A percentile compares a stretch with the other conserved stretches of the same genome.
Conservation (phyloP, 2,113 vertebrate genomes). For the Carlito syrichta region DNA sequence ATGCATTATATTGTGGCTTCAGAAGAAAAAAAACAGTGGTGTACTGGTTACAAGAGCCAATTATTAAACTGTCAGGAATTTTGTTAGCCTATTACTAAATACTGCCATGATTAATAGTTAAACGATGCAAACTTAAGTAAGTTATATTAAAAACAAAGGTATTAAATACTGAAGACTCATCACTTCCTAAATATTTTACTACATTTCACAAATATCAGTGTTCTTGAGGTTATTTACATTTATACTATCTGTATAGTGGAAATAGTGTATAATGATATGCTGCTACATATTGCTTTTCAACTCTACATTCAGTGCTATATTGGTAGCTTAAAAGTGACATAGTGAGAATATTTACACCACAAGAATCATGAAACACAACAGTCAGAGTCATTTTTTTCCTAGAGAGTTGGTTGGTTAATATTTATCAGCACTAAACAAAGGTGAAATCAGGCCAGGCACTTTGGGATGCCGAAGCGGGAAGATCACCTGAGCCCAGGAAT, state of each 20-base stretch:
- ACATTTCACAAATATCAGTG: conserved; percentile 17
- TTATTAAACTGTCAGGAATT: neutral
- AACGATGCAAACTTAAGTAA: neutral
- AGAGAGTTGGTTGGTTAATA: neutral
- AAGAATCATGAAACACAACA: neutral
- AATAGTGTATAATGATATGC: neutral
- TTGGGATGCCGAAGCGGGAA: no score
- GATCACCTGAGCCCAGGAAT: no score
- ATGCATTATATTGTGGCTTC: neutral
- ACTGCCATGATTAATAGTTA: neutral
- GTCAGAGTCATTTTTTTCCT: neutral
- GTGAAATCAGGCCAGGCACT: no score
- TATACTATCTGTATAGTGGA: neutral
- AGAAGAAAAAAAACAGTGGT: neutral
- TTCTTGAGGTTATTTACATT: neutral
- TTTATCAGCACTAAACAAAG: conserved; percentile 4
- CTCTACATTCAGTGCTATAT: neutral
- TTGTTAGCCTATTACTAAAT: neutral
- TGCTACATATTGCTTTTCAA: neutral
- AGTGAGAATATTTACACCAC: neutral
- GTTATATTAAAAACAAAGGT: neutral
- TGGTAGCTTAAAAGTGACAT: neutral
- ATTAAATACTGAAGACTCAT: neutral
- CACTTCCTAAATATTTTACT: neutral
- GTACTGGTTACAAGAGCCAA: neutral